Evolutionary conservation across 2,113 vertebrate genomes (phyloP), one percentile per base, ranked within the genome.

Genomic region (Austrofundulus limnaeus): DNA sequence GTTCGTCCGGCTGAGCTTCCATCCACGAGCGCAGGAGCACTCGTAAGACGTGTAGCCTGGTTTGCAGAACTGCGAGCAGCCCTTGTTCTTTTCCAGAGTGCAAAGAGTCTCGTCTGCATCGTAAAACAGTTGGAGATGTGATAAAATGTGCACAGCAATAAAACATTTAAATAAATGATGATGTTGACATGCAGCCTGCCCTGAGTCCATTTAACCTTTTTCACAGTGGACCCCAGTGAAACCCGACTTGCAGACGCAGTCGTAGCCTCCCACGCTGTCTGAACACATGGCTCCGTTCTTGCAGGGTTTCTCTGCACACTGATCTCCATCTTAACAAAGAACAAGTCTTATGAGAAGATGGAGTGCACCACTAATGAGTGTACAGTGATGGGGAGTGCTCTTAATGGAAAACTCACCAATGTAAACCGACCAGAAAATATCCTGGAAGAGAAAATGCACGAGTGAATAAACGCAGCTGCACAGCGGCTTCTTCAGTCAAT

Each of bases 381-480:
- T 17, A 16, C 61, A 43, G 16, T n/a, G 23, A 62, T n/a, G 2
- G 2, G 10, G 41, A 46, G 51, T 45, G 11, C 19, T 52, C 73
- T 72, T 5, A 70, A 42, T 0, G 12, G 11, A 39, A 51, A 56
- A 89, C 92, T 90, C 72, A 93, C 92, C 92, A 5, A 93, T 65
- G 21, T 93, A 93, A 62, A 93, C 88, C 0, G 92, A 87, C 92
- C 92, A 93, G 83, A 93, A 93, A 72, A 93, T 92, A 52, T 93
- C 92, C 92, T 93, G 78, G 31, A 81, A 68, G 70, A 77, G 58
- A 84, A 71, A 78, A 67, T 10, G 17, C 3, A 37, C 0, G 20
- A 81, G 56, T 38, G 53, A 52, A n/a, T 38, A 72, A 0, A 19
- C 41, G 0, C 10, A 45, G 46, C 13, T 5, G 17, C 34, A 55